Evolutionary conservation across 2,888 invertebrate species (phyloP), one percentile per base, ranked within the genome.

Genomic region (Hypomecis punctinalis): DNA sequence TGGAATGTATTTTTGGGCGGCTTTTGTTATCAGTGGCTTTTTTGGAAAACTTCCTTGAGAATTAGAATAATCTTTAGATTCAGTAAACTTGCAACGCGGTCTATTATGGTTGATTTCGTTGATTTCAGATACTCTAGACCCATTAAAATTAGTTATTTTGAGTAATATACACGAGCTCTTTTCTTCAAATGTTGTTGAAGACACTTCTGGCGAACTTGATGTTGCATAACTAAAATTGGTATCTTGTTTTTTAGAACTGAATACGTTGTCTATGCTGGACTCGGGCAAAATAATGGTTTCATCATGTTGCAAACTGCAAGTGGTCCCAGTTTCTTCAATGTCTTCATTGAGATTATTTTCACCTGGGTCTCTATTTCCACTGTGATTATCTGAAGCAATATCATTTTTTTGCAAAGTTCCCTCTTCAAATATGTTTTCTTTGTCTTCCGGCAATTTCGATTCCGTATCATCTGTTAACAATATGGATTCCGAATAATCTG

Each of bases 1-100:
- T 57, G 93, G 93, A 77, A 93, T 93, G 75, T 93, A 93, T 82
- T 93, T 93, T 81, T 93, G 90, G 59, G 93, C 93, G 57, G 86
- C 93, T 81, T 93, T 93, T 43, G 93, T 93, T 54, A 93, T 79
- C 66, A 93, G 80, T 37, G 89, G 90, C 66, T 89, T 78, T 70
- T 79, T 76, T 42, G 77, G 73, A 53, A 82, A 80, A 68, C 75
- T 80, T 52, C 77, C 71, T 68, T 79, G 78, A 46, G 80, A 75
- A 69, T 77, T 79, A 58, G 76, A 74, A 76, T 89, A 88, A 61
- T 85, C 83, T 39, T 82, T 83, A 46, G 82, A 81, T 79, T 91
- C 89, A 10, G 89, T 89, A 73, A 88, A 85, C 75, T 90, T 89
- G 73, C 86, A 89, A 70, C 84, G 83, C 51, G 84, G 79, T 53